Evolutionary conservation across 2,797 vertebrate species (phyloP).

Genomic region (Tragopan temminckii): DNA sequence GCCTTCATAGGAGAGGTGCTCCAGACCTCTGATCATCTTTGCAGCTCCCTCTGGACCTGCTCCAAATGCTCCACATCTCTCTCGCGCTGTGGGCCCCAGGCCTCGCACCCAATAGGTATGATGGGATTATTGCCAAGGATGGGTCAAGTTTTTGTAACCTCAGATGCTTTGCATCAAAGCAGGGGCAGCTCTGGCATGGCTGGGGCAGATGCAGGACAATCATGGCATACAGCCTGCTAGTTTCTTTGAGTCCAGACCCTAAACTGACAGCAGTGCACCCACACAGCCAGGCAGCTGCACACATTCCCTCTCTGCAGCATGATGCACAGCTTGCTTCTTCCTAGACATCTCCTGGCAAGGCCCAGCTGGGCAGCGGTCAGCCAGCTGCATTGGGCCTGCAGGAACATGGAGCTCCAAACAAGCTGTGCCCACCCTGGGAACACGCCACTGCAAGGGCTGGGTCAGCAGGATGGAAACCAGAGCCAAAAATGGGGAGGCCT

Average conservation of each 20-base stretch:
- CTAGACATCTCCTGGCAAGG: neutral
- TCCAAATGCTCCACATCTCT: too few relatives aligned
- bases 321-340: neutral
- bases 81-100: too few relatives aligned
- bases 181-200: neutral
- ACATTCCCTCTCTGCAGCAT: fast-evolving
- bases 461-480: neutral
- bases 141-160: fast-evolving
- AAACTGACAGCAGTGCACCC: neutral
- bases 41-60: too few relatives aligned
- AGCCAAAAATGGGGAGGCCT: neutral
- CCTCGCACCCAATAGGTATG: fast-evolving
- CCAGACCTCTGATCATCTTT: too few relatives aligned
- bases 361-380: neutral
- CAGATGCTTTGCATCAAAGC: fast-evolving
- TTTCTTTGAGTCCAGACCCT: neutral
- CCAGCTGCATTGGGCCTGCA: neutral
- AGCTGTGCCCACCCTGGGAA: neutral
- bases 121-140: fast-evolving
- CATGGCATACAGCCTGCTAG: fast-evolving
- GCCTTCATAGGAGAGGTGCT: too few relatives aligned
- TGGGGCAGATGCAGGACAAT: fast-evolving
- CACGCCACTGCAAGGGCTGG: neutral
- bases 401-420: neutral
- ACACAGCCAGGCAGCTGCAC: neutral